These are phyloP conservation scores for Perodicticus potto DNA, from an alignment of 2,797 vertebrate species.

Conservation along the genomic window DNA sequence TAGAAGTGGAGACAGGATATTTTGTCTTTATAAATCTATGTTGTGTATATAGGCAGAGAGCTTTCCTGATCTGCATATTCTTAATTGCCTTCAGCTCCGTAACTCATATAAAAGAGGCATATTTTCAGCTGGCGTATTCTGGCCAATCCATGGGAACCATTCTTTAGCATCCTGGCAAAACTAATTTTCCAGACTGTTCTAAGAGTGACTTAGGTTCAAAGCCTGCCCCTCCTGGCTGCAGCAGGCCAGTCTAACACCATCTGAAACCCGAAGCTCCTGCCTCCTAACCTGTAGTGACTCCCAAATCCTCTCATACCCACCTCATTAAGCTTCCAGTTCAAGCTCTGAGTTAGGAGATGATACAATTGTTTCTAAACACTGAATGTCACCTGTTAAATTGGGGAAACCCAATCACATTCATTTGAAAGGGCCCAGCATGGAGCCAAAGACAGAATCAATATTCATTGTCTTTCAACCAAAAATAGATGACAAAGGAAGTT, in stretches of 20 bases:
- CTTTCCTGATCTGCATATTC: neutral
- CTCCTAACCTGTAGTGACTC: neutral
- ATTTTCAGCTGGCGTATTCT: neutral
- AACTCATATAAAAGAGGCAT: neutral
- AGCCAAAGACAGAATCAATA: constrained; percentile 78
- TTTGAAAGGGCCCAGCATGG: constrained; percentile 46
- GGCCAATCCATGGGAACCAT: neutral
- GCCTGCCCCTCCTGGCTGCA: neutral
- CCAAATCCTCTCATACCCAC: neutral
- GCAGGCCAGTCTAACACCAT: neutral
- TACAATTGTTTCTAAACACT: constrained; percentile 6
- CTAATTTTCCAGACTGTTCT: neutral
- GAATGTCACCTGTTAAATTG: constrained; percentile 41
- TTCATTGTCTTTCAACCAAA: constrained; percentile 76
- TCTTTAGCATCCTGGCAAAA: constrained; percentile 11
- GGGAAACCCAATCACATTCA: constrained; percentile 54
- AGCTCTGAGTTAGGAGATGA: constrained; percentile 51
- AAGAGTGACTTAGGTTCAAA: neutral
- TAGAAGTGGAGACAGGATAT: neutral
- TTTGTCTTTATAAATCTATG: neutral
- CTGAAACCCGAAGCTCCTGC: neutral
- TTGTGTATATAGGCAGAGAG: neutral
- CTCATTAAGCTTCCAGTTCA: neutral
- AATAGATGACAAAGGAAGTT: constrained; percentile 78
- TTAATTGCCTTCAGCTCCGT: neutral